Evolutionary conservation across 2,888 invertebrate species (phyloP).

Genomic region (Ephialtes manifestator): DNA sequence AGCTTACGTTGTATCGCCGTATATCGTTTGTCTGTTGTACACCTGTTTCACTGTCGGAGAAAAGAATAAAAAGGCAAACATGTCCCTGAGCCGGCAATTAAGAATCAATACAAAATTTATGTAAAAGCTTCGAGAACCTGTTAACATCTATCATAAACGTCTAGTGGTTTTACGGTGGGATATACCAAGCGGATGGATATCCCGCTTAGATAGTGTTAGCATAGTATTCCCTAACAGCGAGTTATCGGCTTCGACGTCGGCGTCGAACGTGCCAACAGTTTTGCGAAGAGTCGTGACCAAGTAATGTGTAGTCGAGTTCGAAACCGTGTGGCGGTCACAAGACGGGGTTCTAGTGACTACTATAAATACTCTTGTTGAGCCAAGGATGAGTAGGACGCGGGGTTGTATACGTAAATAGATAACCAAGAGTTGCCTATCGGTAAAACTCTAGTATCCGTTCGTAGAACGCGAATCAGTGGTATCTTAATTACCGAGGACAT

Average conservation of each 20-base stretch:
- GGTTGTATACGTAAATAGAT: slow-evolving; percentile 72
- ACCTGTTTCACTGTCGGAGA: not conserved
- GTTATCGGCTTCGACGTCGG: slow-evolving; percentile 23
- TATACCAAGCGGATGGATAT: not conserved
- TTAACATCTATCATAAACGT: not conserved
- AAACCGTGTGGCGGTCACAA: slow-evolving; percentile 75
- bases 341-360: slow-evolving; percentile 75
- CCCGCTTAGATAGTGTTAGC: not conserved
- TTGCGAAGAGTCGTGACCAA: slow-evolving; percentile 48
- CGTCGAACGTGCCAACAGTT: slow-evolving; percentile 24
- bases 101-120: slow-evolving; percentile 24
- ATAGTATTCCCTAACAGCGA: not conserved
- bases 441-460: slow-evolving; percentile 15
- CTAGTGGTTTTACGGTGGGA: not conserved
- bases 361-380: slow-evolving; percentile 82
- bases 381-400: slow-evolving; percentile 84
- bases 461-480: slow-evolving; percentile 18
- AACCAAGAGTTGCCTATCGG: slow-evolving; percentile 49
- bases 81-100: slow-evolving; percentile 6
- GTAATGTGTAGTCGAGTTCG: slow-evolving; percentile 59
- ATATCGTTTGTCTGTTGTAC: not conserved
- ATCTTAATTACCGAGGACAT: slow-evolving; percentile 31
- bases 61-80: slow-evolving; percentile 14
- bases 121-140: not conserved
- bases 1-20: not conserved